Base-by-base conservation (phyloP, 2,113 vertebrate genomes). In the Catharus minimus region DNA sequence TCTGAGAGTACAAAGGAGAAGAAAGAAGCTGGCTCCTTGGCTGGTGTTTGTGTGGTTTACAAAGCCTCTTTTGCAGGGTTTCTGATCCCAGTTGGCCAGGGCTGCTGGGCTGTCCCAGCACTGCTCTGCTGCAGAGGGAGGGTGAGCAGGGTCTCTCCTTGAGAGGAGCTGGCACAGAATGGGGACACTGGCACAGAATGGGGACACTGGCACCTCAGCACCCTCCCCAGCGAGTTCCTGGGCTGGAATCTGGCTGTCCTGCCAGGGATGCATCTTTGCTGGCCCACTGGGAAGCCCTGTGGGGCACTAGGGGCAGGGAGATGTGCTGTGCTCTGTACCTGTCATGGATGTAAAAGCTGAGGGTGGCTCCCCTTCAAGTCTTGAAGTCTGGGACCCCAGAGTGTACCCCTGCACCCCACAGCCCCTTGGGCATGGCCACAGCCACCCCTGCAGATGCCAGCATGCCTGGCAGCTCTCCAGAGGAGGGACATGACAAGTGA, bases 401-500 rank as follows among this genome's bases (percentile, higher is more conserved):
- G 7, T 20, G 57, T 8, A 4, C 5, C 36, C 32, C 52, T 17
- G 43, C n/a, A 64, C 19, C 55, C 55, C 55, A 47, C 33, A 49
- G 26, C 55, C 61, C 38, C 30, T 10, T 5, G 55, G 69, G 65
- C 65, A 24, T 3, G 52, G 60, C 43, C 7, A 1, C 5, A 52
- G n/a, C 1, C 13, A 11, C 13, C 1, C 1, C 30, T 53, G 64
- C 30, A 65, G 13, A 11, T 2, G 5, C 17, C 74, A 87, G 39
- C 38, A 24, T 0, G 3, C 11, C 62, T 10, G 18, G 82, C 15
- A 65, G 53, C 36, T 47, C 30, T 39, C 8, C 9, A 32, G 32
- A 56, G 67, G 10, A 38, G 72, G 56, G 47, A 12, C 0, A 16
- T 0, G 2, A n/a, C 50, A 19, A 32, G 58, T 0, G 0, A 32